These are phyloP conservation scores for Montipora capitata DNA, from an alignment of 92 coral and sea anemone species.

Conservation along the genomic window DNA sequence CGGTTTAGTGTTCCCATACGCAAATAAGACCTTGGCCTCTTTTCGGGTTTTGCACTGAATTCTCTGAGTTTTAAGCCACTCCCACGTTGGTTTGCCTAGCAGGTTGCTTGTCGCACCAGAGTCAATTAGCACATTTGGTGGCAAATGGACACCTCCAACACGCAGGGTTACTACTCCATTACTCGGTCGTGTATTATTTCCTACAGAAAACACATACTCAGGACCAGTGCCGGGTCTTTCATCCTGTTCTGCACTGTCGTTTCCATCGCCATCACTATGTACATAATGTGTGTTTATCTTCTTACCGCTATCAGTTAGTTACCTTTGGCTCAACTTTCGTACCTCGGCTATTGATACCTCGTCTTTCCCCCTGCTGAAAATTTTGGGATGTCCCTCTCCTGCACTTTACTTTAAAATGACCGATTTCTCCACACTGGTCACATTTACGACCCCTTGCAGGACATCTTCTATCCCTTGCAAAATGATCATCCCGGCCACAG, in stretches of 20 bases:
- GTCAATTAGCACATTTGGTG: slow-evolving; percentile 43
- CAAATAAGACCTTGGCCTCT: slow-evolving; percentile 13
- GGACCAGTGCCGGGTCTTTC: neutral
- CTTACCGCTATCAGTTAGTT: neutral
- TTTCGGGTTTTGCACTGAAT: slow-evolving; percentile 27
- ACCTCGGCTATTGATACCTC: neutral
- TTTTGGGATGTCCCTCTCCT: neutral
- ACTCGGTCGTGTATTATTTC: neutral
- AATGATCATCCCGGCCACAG: slow-evolving; percentile 15
- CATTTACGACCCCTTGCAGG: slow-evolving; percentile 17
- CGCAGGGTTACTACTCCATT: slow-evolving; percentile 25
- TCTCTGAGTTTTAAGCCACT: slow-evolving; percentile 22
- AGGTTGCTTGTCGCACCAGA: slow-evolving; percentile 44
- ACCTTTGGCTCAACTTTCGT: neutral
- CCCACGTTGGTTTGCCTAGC: slow-evolving; percentile 40
- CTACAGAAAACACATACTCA: slow-evolving; percentile 32
- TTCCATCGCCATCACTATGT: neutral
- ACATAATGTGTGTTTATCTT: slow-evolving; percentile 21
- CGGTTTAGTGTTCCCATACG: slow-evolving; percentile 21
- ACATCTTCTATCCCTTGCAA: slow-evolving; percentile 23
- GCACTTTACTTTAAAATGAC: slow-evolving; percentile 26
- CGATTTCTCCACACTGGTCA: slow-evolving; percentile 31
- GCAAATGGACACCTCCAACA: slow-evolving; percentile 40
- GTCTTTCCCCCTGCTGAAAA: slow-evolving; percentile 10
- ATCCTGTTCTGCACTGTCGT: neutral